Conservation (phyloP, 2,888 invertebrate genomes). For the Agrochola lota region DNA sequence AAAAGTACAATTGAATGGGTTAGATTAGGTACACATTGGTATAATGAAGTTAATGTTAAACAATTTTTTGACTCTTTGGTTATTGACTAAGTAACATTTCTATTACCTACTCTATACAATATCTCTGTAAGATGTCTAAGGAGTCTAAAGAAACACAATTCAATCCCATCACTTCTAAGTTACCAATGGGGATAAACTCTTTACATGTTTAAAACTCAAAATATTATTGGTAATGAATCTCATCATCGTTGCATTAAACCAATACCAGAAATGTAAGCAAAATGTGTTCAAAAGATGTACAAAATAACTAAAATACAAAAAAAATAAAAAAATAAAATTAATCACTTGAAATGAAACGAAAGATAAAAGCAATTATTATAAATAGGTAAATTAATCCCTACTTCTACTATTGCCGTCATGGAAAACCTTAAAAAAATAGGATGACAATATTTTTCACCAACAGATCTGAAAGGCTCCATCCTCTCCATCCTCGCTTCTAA, state of each 20-base stretch:
- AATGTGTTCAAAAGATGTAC: neutral
- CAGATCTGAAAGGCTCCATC: neutral
- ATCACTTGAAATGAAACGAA: neutral
- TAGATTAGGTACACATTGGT: neutral
- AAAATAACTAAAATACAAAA: no score
- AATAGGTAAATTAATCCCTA: neutral
- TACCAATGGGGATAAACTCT: neutral
- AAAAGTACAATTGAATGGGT: conserved; percentile 15
- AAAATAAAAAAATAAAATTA: no score
- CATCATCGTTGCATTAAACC: neutral
- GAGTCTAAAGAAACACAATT: no score
- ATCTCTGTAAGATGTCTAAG: neutral
- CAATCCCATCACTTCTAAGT: neutral
- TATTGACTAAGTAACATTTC: neutral
- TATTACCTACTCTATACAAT: neutral
- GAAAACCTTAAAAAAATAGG: neutral
- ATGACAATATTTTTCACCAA: neutral
- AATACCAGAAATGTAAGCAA: neutral
- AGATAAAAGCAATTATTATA: neutral
- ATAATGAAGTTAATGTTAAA: neutral
- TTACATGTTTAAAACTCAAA: neutral
- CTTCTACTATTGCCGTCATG: neutral
- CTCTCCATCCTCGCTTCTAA: neutral
- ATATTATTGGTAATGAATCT: neutral
- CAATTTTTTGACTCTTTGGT: neutral